Conservation (phyloP, 2,113 vertebrate genomes). For the Myotis yumanensis region DNA sequence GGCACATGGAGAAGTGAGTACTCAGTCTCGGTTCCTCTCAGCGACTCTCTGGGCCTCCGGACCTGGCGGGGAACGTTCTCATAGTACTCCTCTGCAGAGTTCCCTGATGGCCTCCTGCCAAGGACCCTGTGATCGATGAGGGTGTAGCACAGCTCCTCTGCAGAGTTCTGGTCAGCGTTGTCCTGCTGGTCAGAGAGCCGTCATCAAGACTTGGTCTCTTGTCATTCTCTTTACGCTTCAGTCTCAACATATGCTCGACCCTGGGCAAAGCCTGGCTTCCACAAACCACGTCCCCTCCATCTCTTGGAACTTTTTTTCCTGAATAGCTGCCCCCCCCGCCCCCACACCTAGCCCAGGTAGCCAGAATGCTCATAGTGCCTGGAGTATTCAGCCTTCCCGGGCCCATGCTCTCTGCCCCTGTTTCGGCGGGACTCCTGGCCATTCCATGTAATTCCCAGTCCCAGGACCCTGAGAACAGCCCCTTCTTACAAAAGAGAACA, state of each 20-base stretch:
- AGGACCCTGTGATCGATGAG: background rate
- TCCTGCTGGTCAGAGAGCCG: conserved; percentile 61
- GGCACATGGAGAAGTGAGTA: conserved; percentile 62
- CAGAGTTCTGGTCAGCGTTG: background rate
- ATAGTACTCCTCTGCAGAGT: conserved; percentile 31
- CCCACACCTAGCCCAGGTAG: background rate
- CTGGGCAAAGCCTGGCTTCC: background rate
- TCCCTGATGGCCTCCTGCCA: fast-evolving
- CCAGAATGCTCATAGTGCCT: background rate
- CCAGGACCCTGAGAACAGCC: background rate
- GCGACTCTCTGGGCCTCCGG: background rate
- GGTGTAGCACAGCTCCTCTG: conserved; percentile 73
- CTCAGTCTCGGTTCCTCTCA: conserved; percentile 44
- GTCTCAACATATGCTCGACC: background rate
- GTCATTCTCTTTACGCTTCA: background rate
- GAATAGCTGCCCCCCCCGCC: background rate
- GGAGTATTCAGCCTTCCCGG: background rate
- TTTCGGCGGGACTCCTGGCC: background rate
- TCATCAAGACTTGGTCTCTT: background rate
- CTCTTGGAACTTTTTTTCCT: background rate
- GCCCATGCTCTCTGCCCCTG: background rate
- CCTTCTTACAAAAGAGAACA: background rate
- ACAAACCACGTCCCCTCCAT: background rate
- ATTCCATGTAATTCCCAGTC: background rate
- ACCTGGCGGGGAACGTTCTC: conserved; percentile 38